Evolutionary conservation across 2,888 invertebrate species (phyloP), one percentile per base, ranked within the genome.

Genomic region (Epinotia brunnichana): DNA sequence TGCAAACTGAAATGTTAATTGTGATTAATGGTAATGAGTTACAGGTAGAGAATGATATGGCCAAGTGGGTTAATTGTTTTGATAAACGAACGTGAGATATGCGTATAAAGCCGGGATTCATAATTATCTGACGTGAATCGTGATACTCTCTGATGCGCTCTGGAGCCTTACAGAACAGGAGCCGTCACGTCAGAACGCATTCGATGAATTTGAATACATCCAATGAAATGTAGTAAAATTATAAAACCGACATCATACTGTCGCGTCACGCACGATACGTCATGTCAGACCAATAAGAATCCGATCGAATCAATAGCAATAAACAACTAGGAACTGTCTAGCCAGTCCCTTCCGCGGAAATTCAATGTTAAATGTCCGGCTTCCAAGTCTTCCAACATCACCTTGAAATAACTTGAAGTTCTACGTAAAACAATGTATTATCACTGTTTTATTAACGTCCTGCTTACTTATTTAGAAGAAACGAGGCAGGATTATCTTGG

Each of bases 11-110:
- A 54, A 66, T 67, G 76, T 75, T 74, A 75, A 75, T 75, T 70
- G 3, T 72, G 74, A 75, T 76, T 76, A 75, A 51, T 62, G 59
- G 62, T 76, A 76, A 51, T 62, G 59, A 64, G 74, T 69, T 71
- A 71, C 75, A 73, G 68, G 67, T 76, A 69, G 60, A 44, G 54
- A 54, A 63, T 69, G 69, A 61, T 71, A 74, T 51, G 64, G 64
- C 11, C 41, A 66, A 44, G 67, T 61, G 48, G 57, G 66, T 15
- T 56, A 66, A 66, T 56, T 21, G 66, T 66, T 66, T 66, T n/a
- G 41, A 21, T 56, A 66, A 66, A 66, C 64, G 64, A 21, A 64
- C 21, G 21, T n/a, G 21, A 24, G 21, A 35, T 35, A 35, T 35
- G 35, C n/a, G n/a, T 48, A 48, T 48, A n/a, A 1, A n/a, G 48